Conservation (phyloP, 1,140 invertebrate genomes). For the Nixonia krombeini region DNA sequence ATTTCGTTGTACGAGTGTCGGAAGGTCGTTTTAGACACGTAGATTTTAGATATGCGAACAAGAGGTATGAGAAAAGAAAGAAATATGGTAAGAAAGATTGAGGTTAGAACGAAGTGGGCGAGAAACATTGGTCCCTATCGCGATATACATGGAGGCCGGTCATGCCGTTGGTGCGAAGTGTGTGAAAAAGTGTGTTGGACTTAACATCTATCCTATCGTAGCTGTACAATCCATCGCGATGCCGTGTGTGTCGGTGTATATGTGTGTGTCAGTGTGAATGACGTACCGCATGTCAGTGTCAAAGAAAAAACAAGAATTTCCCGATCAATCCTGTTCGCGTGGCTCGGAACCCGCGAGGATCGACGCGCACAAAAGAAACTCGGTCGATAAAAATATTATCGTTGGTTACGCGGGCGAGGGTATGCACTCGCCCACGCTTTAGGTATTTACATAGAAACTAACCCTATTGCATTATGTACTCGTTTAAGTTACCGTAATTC, state of each 20-base stretch:
- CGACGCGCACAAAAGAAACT: slow-evolving; percentile 67
- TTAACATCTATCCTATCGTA: slow-evolving; percentile 62
- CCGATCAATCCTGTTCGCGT: slow-evolving; percentile 49
- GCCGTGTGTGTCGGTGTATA: slow-evolving; percentile 50
- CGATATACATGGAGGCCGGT: slow-evolving; percentile 30
- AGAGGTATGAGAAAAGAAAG: too few relatives aligned
- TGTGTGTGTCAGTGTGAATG: slow-evolving; percentile 55
- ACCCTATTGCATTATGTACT: slow-evolving; percentile 70
- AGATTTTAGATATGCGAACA: too few relatives aligned
- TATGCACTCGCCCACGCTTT: slow-evolving; percentile 71
- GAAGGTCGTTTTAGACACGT: too few relatives aligned
- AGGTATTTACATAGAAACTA: slow-evolving; percentile 74
- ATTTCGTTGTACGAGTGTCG: too few relatives aligned
- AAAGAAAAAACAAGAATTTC: slow-evolving; percentile 67
- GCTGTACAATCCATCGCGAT: slow-evolving; percentile 66
- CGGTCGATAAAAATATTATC: slow-evolving; percentile 70
- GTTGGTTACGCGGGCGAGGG: slow-evolving; percentile 69
- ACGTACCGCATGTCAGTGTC: slow-evolving; percentile 51
- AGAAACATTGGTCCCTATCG: slow-evolving; percentile 49
- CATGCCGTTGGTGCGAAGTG: slow-evolving; percentile 55
- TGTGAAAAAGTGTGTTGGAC: slow-evolving; percentile 50
- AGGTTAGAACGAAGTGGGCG: slow-evolving; percentile 14
- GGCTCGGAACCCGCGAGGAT: slow-evolving; percentile 29
- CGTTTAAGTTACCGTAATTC: slow-evolving; percentile 69
- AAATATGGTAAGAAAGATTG: too few relatives aligned